These are phyloP conservation scores for Enteromius unitaeniatus DNA, from an alignment of 2,797 vertebrate species.

Conservation along the genomic window DNA sequence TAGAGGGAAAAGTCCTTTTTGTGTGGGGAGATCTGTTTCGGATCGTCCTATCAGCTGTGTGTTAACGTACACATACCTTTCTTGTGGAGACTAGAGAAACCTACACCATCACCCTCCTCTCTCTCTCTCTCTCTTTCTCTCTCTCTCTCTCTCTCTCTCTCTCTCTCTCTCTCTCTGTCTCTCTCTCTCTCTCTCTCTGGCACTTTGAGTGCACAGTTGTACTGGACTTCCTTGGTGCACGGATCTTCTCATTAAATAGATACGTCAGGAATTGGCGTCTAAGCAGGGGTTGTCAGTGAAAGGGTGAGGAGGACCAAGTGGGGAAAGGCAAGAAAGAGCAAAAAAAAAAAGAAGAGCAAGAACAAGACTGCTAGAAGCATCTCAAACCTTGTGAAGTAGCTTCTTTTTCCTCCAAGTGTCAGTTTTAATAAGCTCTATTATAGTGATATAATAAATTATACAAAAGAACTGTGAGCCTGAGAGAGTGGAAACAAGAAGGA, in stretches of 20 bases:
- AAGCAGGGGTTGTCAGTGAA: slow-evolving; percentile 80
- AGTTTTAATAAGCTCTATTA: slow-evolving; percentile 54
- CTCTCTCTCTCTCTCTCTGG: slow-evolving; percentile 31
- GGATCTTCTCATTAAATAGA: slow-evolving; percentile 83
- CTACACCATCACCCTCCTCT: slow-evolving; percentile 43
- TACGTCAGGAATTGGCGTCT: slow-evolving; percentile 83
- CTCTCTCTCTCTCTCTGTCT: slow-evolving; percentile 10
- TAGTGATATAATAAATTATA: slow-evolving; percentile 55
- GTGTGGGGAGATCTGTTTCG: slow-evolving; percentile 8
- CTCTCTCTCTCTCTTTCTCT: slow-evolving; percentile 19
- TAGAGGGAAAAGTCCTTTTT: slow-evolving; percentile 38
- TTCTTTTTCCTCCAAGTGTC: slow-evolving; percentile 55
- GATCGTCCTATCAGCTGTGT: slow-evolving; percentile 40
- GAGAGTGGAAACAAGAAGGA: slow-evolving; percentile 66
- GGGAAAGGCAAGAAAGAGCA: slow-evolving; percentile 37
- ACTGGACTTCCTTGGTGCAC: slow-evolving; percentile 77
- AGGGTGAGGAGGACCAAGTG: slow-evolving; percentile 50
- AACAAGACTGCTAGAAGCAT: slow-evolving; percentile 77
- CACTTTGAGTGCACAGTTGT: slow-evolving; percentile 66
- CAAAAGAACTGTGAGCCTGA: slow-evolving; percentile 56
- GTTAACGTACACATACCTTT: slow-evolving; percentile 28
- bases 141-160: slow-evolving; percentile 20
- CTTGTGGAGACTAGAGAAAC: slow-evolving; percentile 48
- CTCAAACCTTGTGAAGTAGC: slow-evolving; percentile 67
- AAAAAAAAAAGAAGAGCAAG: slow-evolving; percentile 53